phyloP scores from a whole-genome alignment of 2,888 invertebrate species.

The Cremastinae sp. region DNA sequence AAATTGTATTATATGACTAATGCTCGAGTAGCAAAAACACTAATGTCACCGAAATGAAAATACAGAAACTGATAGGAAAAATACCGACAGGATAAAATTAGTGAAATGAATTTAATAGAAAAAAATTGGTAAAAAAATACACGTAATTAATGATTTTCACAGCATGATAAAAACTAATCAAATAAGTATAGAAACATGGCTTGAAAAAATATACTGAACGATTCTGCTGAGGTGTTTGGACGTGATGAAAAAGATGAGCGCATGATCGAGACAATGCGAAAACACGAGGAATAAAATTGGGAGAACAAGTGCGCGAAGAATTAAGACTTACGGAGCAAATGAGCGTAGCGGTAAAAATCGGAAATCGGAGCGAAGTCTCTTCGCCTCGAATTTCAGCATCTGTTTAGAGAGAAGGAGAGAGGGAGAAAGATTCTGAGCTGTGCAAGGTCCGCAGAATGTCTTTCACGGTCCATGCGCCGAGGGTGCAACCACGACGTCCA shows the following conservation, averaged over 20 bases:
- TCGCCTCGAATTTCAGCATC: slow-evolving; percentile 78
- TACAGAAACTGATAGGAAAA: too few relatives aligned
- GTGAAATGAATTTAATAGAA: too few relatives aligned
- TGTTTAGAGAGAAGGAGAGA: slow-evolving; percentile 67
- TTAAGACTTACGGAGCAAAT: neutral
- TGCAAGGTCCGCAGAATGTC: slow-evolving; percentile 48
- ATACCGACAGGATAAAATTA: too few relatives aligned
- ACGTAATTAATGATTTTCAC: too few relatives aligned
- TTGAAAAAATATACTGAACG: neutral
- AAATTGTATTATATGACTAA: too few relatives aligned
- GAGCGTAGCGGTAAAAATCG: slow-evolving; percentile 54
- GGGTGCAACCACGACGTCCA: slow-evolving; percentile 67
- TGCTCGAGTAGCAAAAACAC: too few relatives aligned
- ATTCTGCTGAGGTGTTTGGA: slow-evolving; percentile 36
- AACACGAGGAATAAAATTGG: slow-evolving; percentile 17
- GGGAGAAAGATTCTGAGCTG: slow-evolving; percentile 4
- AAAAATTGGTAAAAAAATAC: too few relatives aligned
- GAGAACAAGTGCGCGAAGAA: slow-evolving; percentile 27
- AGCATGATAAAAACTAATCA: too few relatives aligned
- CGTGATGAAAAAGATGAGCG: slow-evolving; percentile 57
- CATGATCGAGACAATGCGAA: slow-evolving; percentile 12
- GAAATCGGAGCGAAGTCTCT: slow-evolving; percentile 69
- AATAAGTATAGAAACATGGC: neutral
- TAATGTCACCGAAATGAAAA: too few relatives aligned
- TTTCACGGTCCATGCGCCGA: slow-evolving; percentile 52